Evolutionary conservation across 1,140 invertebrate genomes (phyloP), one percentile per base, ranked within the genome.

Genomic region (Laupala kohalensis): DNA sequence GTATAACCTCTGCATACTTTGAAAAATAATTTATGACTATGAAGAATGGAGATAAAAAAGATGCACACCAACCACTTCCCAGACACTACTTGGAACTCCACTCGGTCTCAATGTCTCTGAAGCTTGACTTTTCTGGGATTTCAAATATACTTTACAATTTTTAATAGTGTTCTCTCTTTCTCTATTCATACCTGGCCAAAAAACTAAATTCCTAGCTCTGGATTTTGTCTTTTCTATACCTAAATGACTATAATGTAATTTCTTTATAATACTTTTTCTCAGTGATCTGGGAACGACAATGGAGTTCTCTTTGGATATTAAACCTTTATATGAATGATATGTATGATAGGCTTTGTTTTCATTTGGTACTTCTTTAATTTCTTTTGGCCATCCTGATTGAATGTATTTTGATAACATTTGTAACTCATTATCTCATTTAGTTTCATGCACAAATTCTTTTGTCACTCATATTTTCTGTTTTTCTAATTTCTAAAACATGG

Each of bases 161-260:
- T n/a, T n/a, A n/a, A n/a, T n/a, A n/a, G 25, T 25, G 28, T 26
- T 28, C 15, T 68, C n/a, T 26, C 23, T 68, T 28, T 26, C 15
- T 19, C 26, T 68, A 28, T 68, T 69, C 23, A 84, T 81, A n/a
- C 75, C 75, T 24, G 81, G 81, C 80, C 81, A 83, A 75, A 77
- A 84, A 62, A 84, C 74, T 63, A 77, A 71, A 71, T 81, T 76
- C 73, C 78, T 75, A 25, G 82, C 80, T 70, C 75, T 73, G 27
- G 71, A 68, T 73, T 78, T 77, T 69, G 76, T 78, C 74, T 80
- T 80, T 66, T 79, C 79, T 70, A 80, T 76, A 1, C 83, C 83
- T 69, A 83, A 37, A 76, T 86, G 83, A 23, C 76, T 74, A 72
- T 79, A 77, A 76, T 84, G 82, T 64, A 83, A 71, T 37, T 74